Conservation (phyloP, 2,888 invertebrate species). For the Spodoptera picta region DNA sequence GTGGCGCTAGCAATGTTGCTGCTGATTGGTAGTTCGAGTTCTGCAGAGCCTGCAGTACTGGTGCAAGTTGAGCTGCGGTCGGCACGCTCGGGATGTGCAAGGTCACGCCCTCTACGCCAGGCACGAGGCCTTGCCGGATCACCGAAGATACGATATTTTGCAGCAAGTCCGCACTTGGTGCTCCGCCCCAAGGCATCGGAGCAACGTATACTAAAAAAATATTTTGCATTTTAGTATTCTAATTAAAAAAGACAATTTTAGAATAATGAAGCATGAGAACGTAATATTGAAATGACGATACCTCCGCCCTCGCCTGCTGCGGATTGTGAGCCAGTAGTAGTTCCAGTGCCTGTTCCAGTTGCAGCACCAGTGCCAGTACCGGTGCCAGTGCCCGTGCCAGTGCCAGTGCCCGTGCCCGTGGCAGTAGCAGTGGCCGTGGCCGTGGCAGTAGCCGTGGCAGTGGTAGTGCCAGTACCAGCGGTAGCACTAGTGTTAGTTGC, state of each 20-base stretch:
- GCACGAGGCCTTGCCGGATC: slow-evolving; percentile 69
- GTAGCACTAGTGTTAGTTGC: too few species aligned
- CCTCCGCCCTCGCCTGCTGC: slow-evolving; percentile 40
- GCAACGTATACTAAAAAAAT: slow-evolving; percentile 63
- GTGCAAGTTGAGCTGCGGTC: not conserved
- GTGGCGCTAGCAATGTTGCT: too few species aligned
- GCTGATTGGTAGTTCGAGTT: not conserved
- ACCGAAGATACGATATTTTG: slow-evolving; percentile 72
- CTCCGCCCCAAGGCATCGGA: slow-evolving; percentile 67
- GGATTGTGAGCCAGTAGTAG: too few species aligned
- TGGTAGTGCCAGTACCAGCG: too few species aligned
- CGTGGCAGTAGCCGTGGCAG: too few species aligned
- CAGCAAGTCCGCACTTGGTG: slow-evolving; percentile 68
- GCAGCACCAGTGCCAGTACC: too few species aligned
- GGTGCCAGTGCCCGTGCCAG: too few species aligned
- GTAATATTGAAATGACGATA: not conserved
- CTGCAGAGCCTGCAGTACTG: not conserved
- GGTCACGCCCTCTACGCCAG: slow-evolving; percentile 66
- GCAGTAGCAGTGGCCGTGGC: too few species aligned
- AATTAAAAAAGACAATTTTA: not conserved
- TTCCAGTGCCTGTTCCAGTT: too few species aligned
- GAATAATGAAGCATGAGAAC: too few species aligned
- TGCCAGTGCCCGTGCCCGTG: too few species aligned
- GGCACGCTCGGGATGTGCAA: slow-evolving; percentile 47
- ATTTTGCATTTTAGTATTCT: not conserved